These are phyloP conservation scores for Rafetus swinhoei DNA, from an alignment of 2,113 vertebrate species.

Conservation along the genomic window DNA sequence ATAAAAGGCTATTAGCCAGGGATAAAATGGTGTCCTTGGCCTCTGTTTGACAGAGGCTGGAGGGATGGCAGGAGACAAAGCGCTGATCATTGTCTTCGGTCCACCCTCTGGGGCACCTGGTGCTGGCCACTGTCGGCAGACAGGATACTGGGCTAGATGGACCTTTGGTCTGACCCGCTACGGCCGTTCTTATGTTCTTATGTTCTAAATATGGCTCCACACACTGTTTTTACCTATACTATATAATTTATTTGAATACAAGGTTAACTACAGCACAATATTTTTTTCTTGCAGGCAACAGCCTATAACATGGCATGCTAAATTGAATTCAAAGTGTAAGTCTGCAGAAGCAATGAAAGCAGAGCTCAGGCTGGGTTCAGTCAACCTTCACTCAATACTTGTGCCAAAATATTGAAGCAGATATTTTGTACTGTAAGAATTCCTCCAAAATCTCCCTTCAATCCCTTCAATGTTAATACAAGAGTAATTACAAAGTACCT, in stretches of 20 bases:
- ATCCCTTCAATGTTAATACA: not conserved
- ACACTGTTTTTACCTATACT: not conserved
- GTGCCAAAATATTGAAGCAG: not conserved
- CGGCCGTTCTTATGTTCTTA: too few relatives aligned
- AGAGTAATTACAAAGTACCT: not conserved
- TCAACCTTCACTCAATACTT: not conserved
- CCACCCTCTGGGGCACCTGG: too few relatives aligned
- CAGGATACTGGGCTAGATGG: too few relatives aligned
- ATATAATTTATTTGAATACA: not conserved
- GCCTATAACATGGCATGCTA: not conserved
- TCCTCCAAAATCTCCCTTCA: fast-evolving
- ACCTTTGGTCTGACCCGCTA: too few relatives aligned
- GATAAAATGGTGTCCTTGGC: too few relatives aligned
- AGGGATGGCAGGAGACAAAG: too few relatives aligned
- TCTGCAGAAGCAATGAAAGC: slow-evolving; percentile 19
- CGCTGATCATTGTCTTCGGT: too few relatives aligned
- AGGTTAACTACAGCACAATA: not conserved
- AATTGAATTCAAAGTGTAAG: slow-evolving; percentile 6
- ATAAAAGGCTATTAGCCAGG: too few relatives aligned
- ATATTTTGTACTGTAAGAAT: fast-evolving
- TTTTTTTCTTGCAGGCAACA: not conserved
- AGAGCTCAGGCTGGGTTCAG: not conserved
- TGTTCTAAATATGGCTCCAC: not conserved
- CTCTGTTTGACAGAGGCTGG: too few relatives aligned
- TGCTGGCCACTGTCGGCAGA: too few relatives aligned